Conservation (phyloP, 1,140 invertebrate genomes). For the Zaprionus gabonicus region DNA sequence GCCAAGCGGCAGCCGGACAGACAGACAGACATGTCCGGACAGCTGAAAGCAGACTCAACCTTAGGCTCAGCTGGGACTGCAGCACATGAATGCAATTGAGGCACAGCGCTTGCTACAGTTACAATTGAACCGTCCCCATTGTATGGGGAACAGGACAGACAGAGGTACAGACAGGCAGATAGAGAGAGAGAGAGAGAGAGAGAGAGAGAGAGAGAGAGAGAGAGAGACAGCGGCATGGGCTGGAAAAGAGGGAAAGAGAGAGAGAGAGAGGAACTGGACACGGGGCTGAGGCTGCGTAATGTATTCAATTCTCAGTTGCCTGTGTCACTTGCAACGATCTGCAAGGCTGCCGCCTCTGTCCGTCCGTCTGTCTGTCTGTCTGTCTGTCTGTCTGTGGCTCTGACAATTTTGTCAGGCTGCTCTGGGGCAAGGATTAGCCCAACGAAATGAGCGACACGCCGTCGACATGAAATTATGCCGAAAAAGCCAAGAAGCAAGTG, state of each 20-base stretch:
- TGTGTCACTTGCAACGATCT: conserved; percentile 21
- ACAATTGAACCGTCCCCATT: conserved; percentile 51
- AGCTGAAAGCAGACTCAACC: conserved; percentile 8
- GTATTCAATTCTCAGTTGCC: conserved; percentile 38
- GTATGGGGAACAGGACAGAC: conserved; percentile 10
- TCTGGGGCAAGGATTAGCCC: conserved; percentile 19
- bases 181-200: not conserved
- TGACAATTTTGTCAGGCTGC: conserved; percentile 41
- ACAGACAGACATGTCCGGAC: conserved; percentile 18
- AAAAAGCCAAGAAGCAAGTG: not conserved
- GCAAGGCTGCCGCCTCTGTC: not conserved
- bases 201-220: not conserved
- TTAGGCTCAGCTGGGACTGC: not conserved
- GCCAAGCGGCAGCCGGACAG: conserved; percentile 38
- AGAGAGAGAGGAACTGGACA: not conserved
- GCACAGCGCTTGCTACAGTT: conserved; percentile 48
- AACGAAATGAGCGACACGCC: conserved; percentile 21
- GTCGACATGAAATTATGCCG: conserved; percentile 35
- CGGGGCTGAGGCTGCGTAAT: conserved; percentile 29
- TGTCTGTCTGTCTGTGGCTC: conserved; percentile 1
- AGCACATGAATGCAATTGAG: conserved; percentile 49
- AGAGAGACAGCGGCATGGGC: not conserved
- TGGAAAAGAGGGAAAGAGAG: not conserved
- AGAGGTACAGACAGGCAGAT: not conserved
- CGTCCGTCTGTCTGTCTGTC: not conserved